Base-by-base conservation (phyloP, 2,113 vertebrate species). In the Phocoena phocoena region DNA sequence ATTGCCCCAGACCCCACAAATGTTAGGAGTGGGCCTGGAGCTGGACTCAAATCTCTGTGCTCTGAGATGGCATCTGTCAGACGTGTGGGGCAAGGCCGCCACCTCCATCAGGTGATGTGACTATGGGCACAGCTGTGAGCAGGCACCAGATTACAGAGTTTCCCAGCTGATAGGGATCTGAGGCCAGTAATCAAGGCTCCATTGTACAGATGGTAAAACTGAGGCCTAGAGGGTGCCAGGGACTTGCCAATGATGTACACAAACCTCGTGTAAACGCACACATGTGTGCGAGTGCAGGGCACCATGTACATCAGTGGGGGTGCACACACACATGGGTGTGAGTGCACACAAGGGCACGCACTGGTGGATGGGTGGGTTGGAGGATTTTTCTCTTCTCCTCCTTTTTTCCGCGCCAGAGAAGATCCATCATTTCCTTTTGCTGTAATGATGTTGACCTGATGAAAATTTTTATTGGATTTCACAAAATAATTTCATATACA, bases 391-490 rank as follows among this genome's bases (percentile, higher is more conserved):
- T 79, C 88, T 70, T 41, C 71, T 93, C 44, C 82, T 70, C 36
- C 41, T 60, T 97, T 93, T 95, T 92, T 74, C 93, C 76, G 93
- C 82, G 87, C 93, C 70, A 70, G 82, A 60, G 95, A 98, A 97
- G 95, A 98, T 98, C 98, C 93, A 97, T 98, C 98, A 96, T 94
- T 97, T 98, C 96, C 91, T 96, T 98, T 97, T 93, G 95, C 93
- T 96, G 95, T 98, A 98, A 98, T 92, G 90, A 98, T 97, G 97
- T 96, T 98, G 98, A 98, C 98, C 98, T 97, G 98, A 98, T 99
- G 98, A 98, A 98, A 99, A 98, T 97, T 98, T 98, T 98, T 99
- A 98, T 98, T 99, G 97, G 97, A 98, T 98, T 98, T 98, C 95
- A 98, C 96, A 97, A 98, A 98, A 99, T 98, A 98, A 98, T 98